phyloP scores from a whole-genome alignment of 2,113 vertebrate genomes.

The Alligator mississippiensis region DNA sequence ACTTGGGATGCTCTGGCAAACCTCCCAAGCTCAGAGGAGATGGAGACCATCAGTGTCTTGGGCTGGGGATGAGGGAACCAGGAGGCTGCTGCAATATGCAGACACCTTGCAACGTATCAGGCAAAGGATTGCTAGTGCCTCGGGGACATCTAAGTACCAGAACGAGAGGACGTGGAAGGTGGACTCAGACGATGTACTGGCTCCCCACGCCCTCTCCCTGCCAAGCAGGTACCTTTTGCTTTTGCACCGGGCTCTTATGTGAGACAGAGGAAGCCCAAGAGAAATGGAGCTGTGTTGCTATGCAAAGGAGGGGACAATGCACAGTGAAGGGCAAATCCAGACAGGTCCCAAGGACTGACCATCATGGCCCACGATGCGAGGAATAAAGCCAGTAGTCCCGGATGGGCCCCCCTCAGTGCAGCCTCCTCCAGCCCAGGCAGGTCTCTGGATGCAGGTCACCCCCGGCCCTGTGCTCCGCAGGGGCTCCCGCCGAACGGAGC shows the following conservation, averaged over 20 bases:
- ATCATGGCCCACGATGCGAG: too few species aligned
- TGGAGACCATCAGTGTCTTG: background rate
- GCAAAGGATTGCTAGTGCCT: background rate
- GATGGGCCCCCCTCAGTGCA: background rate
- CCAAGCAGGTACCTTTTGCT: background rate
- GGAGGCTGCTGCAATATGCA: background rate
- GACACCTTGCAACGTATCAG: accelerated
- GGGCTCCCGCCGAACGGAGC: background rate
- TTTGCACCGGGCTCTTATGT: background rate
- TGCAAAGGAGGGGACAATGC: too few species aligned
- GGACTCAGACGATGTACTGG: background rate
- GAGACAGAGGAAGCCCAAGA: background rate
- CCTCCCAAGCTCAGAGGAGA: background rate
- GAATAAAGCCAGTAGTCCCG: too few species aligned
- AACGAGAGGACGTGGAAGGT: background rate
- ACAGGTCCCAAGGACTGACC: too few species aligned
- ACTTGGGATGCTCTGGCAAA: background rate
- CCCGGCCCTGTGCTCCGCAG: background rate
- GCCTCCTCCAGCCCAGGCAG: background rate
- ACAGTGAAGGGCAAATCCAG: too few species aligned
- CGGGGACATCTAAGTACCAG: background rate
- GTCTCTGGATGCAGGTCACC: background rate
- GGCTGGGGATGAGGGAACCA: background rate
- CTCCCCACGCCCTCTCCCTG: background rate
- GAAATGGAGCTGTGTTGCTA: background rate